Base-by-base conservation (phyloP, 2,888 invertebrate species). In the Cyaniris semiargus region DNA sequence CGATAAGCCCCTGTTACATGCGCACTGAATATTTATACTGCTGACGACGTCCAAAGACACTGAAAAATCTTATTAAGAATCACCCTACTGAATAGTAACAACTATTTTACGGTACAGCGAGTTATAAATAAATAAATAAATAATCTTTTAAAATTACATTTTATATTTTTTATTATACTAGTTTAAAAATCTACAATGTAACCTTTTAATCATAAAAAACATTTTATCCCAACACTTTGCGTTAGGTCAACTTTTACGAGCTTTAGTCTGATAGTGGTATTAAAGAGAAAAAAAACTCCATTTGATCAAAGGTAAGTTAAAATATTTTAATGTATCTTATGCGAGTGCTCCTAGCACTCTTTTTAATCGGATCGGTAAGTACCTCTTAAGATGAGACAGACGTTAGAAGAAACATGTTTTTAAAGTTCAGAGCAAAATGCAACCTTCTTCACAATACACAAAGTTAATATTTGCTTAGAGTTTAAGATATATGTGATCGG, bases 11-110 rank as follows among this genome's bases (percentile, higher is more conserved):
- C 78, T 79, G 79, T 86, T 86, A 87, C 85, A 85, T 83, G 86
- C 84, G 82, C 85, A 86, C 88, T 90, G 90, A 90, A 91, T 91
- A 91, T 91, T 91, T 90, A 91, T 88, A 86, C 85, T 85, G 90
- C 84, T 84, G 53, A 70, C 71, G 27, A 53, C 56, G 27, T 7
- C 7, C 34, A 27, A 21, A 23, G 23, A 15, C 74, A 48, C 18
- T 48, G 27, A 74, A 74, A 74, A 48, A 72, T 23, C 18, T 23
- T 74, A 23, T 23, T 53, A 48, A 27, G 38, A 71, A 71, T 48
- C 60, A 23, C 60, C 23, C 60, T 60, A 13, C 1, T 66, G 27
- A 66, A 66, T 66, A 15, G 27, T 27, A 66, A 31, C 27, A 27
- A 31, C 23, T 66, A 60, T 60, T 4, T 27, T 13, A 66, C 3